Base-by-base conservation (phyloP, 2,113 vertebrate species). In the Plecturocebus donacophilus region DNA sequence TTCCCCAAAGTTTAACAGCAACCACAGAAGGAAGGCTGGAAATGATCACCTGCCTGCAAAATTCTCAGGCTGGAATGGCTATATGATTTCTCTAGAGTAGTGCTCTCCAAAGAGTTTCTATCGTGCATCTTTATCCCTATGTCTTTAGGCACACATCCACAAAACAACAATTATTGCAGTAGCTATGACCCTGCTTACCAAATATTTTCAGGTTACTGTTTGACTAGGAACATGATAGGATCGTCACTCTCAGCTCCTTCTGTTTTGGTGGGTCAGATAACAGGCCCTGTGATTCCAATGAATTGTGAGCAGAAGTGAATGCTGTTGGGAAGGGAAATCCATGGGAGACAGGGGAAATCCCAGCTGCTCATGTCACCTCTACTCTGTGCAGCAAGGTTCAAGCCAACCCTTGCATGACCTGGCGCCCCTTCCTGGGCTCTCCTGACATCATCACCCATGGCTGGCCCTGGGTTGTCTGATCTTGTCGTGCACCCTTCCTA, bases 111-210 rank as follows among this genome's bases (percentile, higher is more conserved):
- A 13, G 35, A 40, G 2, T 25, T 19, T 7, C 5, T 10, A 17
- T 4, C 20, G 16, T 6, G 38, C 25, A 1, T 6, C 42, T 20
- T 19, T 23, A 13, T 70, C 40, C 27, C 47, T 8, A 12, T 10
- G 13, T 20, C 40, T 16, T 16, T 35, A 54, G 8, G 20, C 38
- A 35, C n/a, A 54, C 17, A 6, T 21, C 38, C 42, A 4, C 10
- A 16, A 52, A 30, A 3, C 1, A 11, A 9, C 1, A 1, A 21
- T 5, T 0, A 1, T 5, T 8, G 35, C 16, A 3, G 90, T 2
- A 76, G 38, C 38, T 6, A 3, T 42, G 4, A 45, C 30, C 40
- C 32, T 10, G 17, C 64, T n/a, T 11, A 10, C 52, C 35, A 2
- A 1, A 20, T 14, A 8, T 12, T 71, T 42, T 70, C 70, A 75